Conservation (phyloP, 23 tunicate genomes). For the Trididemnum miniatum region DNA sequence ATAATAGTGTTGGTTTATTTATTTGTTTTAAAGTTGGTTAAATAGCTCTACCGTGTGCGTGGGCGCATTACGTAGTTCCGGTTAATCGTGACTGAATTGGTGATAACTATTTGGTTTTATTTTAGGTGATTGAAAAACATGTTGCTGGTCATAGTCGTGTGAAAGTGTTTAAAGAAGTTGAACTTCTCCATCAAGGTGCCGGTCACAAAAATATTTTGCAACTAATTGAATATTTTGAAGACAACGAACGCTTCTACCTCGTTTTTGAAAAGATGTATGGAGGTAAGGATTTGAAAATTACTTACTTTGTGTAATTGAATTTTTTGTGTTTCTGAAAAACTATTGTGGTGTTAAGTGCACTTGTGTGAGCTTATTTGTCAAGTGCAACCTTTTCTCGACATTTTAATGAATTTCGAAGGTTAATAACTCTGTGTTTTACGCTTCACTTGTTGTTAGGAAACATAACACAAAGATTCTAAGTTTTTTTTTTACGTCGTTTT, state of each 20-base stretch:
- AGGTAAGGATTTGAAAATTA: constrained; percentile 56
- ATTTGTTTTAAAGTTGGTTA: too few relatives aligned
- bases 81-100: too few relatives aligned
- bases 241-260: constrained; percentile 84
- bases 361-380: not conserved
- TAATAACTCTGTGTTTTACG: too few relatives aligned
- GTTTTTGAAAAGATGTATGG: constrained; percentile 99
- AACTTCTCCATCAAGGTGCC: constrained; percentile 85
- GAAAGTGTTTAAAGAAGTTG: constrained; percentile 95
- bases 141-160: constrained; percentile 90
- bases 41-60: too few relatives aligned
- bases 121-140: constrained; percentile 92
- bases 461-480: too few relatives aligned
- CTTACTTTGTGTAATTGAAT: not conserved
- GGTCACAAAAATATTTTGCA: constrained; percentile 85
- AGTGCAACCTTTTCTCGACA: not conserved
- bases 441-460: too few relatives aligned
- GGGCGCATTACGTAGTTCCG: too few relatives aligned
- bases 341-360: not conserved
- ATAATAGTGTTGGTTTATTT: not conserved
- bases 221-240: constrained; percentile 96
- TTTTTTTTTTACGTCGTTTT: too few relatives aligned
- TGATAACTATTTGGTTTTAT: too few relatives aligned
- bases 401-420: not conserved
- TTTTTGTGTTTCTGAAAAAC: not conserved